phyloP scores from a whole-genome alignment of 2,797 vertebrate species.

The Distichodus sexfasciatus region DNA sequence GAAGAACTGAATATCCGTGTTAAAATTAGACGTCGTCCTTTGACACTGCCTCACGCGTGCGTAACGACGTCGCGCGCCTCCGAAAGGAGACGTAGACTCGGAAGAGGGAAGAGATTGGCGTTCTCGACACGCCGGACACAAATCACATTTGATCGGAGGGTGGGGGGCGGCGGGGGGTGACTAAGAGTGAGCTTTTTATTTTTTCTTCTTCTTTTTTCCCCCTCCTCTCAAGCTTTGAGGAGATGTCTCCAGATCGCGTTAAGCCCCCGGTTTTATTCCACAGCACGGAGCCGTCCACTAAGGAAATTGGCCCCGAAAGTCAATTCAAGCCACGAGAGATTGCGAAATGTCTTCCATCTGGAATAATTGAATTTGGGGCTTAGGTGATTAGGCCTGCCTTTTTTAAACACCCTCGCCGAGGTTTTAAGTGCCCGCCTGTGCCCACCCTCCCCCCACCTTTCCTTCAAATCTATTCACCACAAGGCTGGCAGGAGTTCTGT shows the following conservation, averaged over 20 bases:
- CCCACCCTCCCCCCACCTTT: background rate
- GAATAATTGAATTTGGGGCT: slow-evolving; percentile 71
- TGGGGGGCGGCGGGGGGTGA: too few relatives aligned
- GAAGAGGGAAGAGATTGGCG: background rate
- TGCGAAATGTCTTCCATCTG: slow-evolving; percentile 62
- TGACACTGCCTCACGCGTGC: background rate
- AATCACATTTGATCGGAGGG: background rate
- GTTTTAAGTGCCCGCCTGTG: slow-evolving; percentile 62
- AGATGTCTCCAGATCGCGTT: slow-evolving; percentile 44
- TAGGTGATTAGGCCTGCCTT: slow-evolving; percentile 67
- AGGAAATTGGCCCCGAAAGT: slow-evolving; percentile 61
- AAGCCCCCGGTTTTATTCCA: slow-evolving; percentile 62
- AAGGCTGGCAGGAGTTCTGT: slow-evolving; percentile 68
- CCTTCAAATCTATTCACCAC: slow-evolving; percentile 30
- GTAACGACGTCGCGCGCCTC: background rate
- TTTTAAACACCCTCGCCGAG: slow-evolving; percentile 64
- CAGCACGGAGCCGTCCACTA: slow-evolving; percentile 53
- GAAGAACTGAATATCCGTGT: slow-evolving; percentile 21
- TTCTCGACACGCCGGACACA: background rate
- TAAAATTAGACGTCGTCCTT: slow-evolving; percentile 54
- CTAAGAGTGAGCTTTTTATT: slow-evolving; percentile 38
- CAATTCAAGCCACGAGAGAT: slow-evolving; percentile 61
- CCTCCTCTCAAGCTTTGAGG: background rate
- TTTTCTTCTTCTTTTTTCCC: too few relatives aligned
- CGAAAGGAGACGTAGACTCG: background rate